phyloP scores from a whole-genome alignment of 2,113 vertebrate genomes.

The Oreocharis arfaki region DNA sequence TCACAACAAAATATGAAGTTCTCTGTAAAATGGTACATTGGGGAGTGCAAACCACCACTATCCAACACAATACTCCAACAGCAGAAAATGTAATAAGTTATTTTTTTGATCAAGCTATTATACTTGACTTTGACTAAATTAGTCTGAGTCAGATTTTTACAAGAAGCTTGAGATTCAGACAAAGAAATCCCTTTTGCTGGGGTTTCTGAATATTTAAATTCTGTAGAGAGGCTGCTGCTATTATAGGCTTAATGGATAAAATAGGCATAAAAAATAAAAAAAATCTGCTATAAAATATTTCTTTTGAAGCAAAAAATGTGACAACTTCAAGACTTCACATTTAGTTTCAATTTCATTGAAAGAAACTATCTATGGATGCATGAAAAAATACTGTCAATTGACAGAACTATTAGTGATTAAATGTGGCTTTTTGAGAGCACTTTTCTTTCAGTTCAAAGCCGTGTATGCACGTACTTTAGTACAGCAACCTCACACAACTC shows the following conservation, averaged over 20 bases:
- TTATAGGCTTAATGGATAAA: background rate
- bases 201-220: background rate
- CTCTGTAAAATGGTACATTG: background rate
- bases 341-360: background rate
- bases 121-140: background rate
- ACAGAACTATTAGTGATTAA: background rate
- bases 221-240: background rate
- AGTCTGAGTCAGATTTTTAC: background rate
- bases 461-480: background rate
- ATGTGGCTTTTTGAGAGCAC: background rate
- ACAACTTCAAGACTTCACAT: background rate
- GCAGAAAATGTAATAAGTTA: background rate
- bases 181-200: background rate
- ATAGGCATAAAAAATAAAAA: background rate
- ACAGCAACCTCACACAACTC: background rate
- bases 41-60: background rate
- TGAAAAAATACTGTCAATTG: background rate
- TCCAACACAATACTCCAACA: background rate
- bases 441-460: background rate
- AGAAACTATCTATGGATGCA: background rate
- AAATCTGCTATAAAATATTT: background rate
- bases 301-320: background rate
- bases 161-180: background rate
- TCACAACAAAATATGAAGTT: conserved; percentile 15
- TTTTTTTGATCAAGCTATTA: background rate